Base-by-base conservation (phyloP, 2,113 vertebrate genomes). In the Neolamprologus longior region DNA sequence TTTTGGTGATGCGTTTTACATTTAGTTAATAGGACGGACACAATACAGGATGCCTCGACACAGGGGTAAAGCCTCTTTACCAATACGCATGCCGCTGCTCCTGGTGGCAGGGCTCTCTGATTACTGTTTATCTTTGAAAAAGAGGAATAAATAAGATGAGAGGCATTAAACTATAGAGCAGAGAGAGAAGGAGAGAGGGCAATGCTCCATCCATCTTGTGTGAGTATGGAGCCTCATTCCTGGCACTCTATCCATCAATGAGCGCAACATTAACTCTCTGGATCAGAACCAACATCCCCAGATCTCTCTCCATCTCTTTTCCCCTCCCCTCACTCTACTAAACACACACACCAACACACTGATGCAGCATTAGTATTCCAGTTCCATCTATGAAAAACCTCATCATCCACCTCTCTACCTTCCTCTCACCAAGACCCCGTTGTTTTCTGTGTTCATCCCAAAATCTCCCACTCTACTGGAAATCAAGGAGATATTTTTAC, bases 201-300 rank as follows among this genome's bases (percentile, higher is more conserved):
- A 33, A 11, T 19, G 84, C 90, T 94, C 84, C 86, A 96, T 96
- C 93, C 93, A 95, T 96, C 92, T 95, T 95, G 93, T 92, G 92
- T 89, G 93, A 93, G 91, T 90, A 92, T 93, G 94, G 92, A 95
- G 95, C 90, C 90, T 92, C 83, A 63, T 90, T 91, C 91, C 90
- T 96, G 95, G 94, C 94, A 95, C 92, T 91, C 92, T 94, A 96
- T 96, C 95, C 95, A 96, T 96, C 95, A 96, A 93, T 95, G 95
- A 95, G 93, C 93, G 95, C 96, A 95, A 96, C 95, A 96, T 96
- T 96, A 96, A 96, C 96, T 96, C 93, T 94, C 92, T 96, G 96
- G 96, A 96, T 95, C 95, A 90, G 93, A 95, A 96, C 96, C 96
- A 96, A 95, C 89, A 93, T 94, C 94, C 91, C 94, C 91, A 88